Evolutionary conservation across 2,797 vertebrate genomes (phyloP).

Genomic region (Vespertilio murinus): DNA sequence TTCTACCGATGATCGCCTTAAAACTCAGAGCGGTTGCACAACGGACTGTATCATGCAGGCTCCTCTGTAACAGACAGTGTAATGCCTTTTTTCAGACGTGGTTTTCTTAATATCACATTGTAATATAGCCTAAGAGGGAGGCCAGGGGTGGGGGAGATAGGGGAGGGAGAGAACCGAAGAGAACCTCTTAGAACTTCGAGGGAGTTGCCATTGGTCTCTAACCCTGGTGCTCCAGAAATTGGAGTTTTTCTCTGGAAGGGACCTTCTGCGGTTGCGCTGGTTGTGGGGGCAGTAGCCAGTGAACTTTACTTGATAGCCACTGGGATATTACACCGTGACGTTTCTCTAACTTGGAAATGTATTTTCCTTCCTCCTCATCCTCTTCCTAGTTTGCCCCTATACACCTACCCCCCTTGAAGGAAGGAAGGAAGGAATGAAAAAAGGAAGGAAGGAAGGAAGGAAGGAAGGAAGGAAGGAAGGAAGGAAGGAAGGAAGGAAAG

Average conservation of each 20-base stretch:
- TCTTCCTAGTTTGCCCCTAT: background rate
- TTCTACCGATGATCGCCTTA: background rate
- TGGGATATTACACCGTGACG: background rate
- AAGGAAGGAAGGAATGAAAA: background rate
- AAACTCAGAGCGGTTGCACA: background rate
- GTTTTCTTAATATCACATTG: background rate
- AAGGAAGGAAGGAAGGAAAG: background rate
- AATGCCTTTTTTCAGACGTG: background rate
- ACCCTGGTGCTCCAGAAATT: background rate
- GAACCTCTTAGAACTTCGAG: background rate
- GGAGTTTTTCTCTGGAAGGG: background rate
- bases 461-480: too few relatives aligned
- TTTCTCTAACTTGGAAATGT: background rate
- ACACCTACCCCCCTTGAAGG: background rate
- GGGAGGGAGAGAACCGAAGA: background rate
- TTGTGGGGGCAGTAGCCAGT: background rate
- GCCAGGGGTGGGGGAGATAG: accelerated
- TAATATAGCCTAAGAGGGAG: background rate
- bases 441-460: background rate
- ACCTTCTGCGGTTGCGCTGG: background rate
- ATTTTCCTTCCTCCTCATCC: background rate
- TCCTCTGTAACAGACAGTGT: background rate
- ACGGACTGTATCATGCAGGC: background rate
- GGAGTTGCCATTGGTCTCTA: background rate
- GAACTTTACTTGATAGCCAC: background rate